phyloP scores from a whole-genome alignment of 2,113 vertebrate genomes.

The Phaethornis superciliosus region DNA sequence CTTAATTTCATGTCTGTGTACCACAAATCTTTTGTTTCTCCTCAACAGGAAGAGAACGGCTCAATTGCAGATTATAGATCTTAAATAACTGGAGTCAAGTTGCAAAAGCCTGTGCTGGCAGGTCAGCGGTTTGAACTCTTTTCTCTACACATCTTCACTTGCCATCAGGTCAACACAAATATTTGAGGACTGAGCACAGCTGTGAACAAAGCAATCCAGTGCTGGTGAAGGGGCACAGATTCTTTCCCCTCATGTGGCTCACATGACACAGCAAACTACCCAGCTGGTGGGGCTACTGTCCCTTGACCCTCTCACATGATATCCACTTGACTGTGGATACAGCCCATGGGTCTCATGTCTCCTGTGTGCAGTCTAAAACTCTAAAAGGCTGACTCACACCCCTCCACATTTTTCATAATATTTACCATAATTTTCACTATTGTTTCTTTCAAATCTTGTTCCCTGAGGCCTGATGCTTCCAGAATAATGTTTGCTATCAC shows the following conservation, averaged over 20 bases:
- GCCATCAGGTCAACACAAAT: conserved; percentile 46
- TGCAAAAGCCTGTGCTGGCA: conserved; percentile 36
- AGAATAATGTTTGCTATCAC: not conserved
- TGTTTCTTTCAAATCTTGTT: not conserved
- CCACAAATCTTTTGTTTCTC: not conserved
- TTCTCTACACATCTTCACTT: conserved; percentile 49
- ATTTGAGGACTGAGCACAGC: conserved; percentile 17
- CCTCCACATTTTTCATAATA: not conserved
- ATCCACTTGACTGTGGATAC: not conserved
- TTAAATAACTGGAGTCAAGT: conserved; percentile 33
- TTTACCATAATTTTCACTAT: not conserved
- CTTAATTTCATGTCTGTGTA: not conserved
- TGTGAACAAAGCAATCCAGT: conserved; percentile 23
- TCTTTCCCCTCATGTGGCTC: not conserved
- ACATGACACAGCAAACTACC: not conserved
- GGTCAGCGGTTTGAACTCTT: conserved; percentile 51
- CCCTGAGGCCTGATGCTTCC: not conserved
- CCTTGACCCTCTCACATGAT: not conserved
- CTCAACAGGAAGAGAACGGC: conserved; percentile 28
- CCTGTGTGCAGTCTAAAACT: not conserved
- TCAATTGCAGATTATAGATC: conserved; percentile 30
- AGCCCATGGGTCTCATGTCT: not conserved
- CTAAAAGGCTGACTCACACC: not conserved
- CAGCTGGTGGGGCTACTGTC: not conserved
- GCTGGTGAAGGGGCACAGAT: not conserved